Evolutionary conservation across 2,888 invertebrate genomes (phyloP).

Genomic region (Smittia sp.): DNA sequence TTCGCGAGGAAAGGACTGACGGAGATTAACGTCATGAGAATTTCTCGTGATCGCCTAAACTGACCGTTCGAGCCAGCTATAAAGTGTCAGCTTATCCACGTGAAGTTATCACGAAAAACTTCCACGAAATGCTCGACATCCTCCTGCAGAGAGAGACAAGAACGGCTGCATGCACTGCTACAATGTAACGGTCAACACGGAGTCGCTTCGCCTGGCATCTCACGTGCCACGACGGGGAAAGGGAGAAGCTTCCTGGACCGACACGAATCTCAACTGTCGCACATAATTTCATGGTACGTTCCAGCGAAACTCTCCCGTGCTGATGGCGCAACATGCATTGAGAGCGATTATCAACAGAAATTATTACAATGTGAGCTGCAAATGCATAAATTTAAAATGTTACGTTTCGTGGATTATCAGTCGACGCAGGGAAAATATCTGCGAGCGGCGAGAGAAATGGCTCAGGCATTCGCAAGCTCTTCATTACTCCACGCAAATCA

Average conservation of each 20-base stretch:
- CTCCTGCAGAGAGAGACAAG: neutral
- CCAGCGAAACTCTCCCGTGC: neutral
- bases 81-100: constrained; percentile 1
- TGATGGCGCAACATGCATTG: neutral
- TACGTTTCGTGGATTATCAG: neutral
- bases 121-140: neutral
- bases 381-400: constrained; percentile 1
- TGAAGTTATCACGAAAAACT: neutral
- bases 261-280: neutral
- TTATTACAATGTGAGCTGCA: neutral
- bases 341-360: neutral
- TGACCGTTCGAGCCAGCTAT: neutral
- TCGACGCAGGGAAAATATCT: neutral
- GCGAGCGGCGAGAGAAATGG: neutral
- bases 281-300: neutral
- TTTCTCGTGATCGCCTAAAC: neutral
- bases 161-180: neutral
- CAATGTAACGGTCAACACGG: neutral
- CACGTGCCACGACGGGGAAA: no score
- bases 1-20: neutral
- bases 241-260: neutral
- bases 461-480: neutral
- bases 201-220: no score
- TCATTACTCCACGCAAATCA: constrained; percentile 2
- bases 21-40: constrained; percentile 1